These are phyloP conservation scores for Acrocephalus arundinaceus DNA, from an alignment of 2,113 vertebrate species.

Conservation along the genomic window DNA sequence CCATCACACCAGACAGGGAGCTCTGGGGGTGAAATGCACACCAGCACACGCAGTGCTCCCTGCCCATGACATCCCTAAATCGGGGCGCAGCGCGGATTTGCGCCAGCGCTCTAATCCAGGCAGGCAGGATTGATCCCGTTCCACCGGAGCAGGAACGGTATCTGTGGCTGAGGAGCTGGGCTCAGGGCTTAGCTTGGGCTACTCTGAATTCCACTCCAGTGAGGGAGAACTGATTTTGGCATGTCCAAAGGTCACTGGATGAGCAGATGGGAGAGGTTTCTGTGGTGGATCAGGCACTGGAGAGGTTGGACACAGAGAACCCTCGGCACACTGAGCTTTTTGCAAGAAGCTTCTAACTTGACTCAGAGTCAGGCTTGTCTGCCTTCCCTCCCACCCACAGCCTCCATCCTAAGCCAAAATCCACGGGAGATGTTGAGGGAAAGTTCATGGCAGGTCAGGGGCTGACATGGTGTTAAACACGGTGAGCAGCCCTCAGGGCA, in stretches of 20 bases:
- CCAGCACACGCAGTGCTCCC: neutral
- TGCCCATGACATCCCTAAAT: neutral
- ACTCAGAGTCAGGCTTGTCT: neutral
- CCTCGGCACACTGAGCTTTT: neutral
- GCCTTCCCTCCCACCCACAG: neutral
- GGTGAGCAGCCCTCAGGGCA: neutral
- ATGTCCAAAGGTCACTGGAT: conserved; percentile 24
- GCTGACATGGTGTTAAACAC: neutral
- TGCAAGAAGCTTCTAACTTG: neutral
- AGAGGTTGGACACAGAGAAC: neutral
- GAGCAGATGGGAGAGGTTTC: neutral
- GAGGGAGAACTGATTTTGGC: neutral
- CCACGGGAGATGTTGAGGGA: rapidly evolving
- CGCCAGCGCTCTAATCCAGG: neutral
- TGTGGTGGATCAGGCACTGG: rapidly evolving
- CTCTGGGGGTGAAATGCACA: neutral
- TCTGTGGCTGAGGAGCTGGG: neutral
- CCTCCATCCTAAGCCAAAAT: neutral
- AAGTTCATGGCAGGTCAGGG: neutral
- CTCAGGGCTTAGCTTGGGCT: neutral
- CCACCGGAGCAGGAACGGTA: neutral
- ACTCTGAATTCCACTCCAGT: conserved; percentile 6
- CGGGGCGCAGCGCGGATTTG: neutral
- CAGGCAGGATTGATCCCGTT: neutral
- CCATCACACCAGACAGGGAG: neutral